Percentiles rank a stretch among this genome's conserved stretches.
Evolutionary conservation across 2,113 vertebrate species (phyloP).

Genomic region (Procavia capensis): DNA sequence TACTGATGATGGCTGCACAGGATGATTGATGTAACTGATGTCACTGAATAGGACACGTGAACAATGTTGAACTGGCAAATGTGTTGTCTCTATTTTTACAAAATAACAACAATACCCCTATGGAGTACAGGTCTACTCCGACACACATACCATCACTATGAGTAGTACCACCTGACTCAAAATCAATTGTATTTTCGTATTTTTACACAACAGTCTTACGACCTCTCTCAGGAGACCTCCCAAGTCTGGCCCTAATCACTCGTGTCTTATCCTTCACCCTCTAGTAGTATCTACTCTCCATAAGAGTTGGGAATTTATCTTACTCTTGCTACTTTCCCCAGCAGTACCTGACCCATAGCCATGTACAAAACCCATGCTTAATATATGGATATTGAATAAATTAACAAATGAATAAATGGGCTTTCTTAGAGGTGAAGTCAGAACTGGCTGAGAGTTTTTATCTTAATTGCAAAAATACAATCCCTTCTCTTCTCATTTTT

Average conservation of each 20-base stretch:
- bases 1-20: background rate
- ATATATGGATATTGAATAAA: background rate
- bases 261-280: background rate
- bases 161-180: background rate
- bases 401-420: background rate
- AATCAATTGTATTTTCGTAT: background rate
- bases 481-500: slow-evolving; percentile 27
- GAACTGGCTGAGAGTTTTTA: background rate
- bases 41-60: too few species aligned
- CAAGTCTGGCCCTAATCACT: background rate
- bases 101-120: background rate
- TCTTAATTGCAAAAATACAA: background rate
- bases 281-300: background rate
- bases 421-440: background rate
- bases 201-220: background rate
- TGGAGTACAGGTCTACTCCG: background rate
- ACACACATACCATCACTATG: background rate
- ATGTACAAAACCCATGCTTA: background rate
- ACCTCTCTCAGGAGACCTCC: background rate
- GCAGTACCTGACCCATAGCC: background rate
- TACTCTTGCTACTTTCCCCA: background rate
- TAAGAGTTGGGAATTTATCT: background rate
- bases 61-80: background rate
- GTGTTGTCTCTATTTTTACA: background rate
- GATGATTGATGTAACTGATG: background rate